A percentile compares a stretch with the other conserved stretches of the same genome.
Evolutionary conservation across 2,113 vertebrate species (phyloP).

Genomic region (Corythornis vintsioides): DNA sequence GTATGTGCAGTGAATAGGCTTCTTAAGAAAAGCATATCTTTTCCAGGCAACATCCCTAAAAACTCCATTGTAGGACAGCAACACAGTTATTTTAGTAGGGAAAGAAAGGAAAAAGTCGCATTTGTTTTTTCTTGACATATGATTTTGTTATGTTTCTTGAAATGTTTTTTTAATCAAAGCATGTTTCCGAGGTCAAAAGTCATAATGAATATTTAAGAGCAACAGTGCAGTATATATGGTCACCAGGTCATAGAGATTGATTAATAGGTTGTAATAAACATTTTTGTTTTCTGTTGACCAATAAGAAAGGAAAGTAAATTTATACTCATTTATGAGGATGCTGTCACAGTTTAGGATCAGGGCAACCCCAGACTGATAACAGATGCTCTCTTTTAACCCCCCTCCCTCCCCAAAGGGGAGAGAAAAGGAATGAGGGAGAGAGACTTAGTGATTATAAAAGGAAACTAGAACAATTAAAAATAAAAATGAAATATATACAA

Average conservation of each 20-base stretch:
- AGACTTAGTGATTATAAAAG: too few species aligned
- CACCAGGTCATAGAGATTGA: neutral
- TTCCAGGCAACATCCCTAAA: neutral
- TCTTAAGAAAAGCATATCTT: neutral
- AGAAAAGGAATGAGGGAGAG: too few species aligned
- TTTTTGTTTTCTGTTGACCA: neutral
- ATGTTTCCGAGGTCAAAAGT: neutral
- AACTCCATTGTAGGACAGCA: neutral
- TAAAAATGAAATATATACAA: too few species aligned
- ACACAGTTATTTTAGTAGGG: neutral
- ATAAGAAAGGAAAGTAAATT: neutral
- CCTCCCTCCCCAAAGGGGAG: too few species aligned
- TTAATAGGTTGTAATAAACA: neutral
- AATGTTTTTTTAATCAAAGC: neutral
- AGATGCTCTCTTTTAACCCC: too few species aligned
- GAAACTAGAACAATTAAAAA: too few species aligned
- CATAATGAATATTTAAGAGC: neutral
- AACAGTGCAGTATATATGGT: accelerated
- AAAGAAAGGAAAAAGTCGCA: neutral
- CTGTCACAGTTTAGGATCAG: too few species aligned
- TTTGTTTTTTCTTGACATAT: accelerated
- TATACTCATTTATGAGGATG: neutral
- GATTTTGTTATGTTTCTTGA: neutral
- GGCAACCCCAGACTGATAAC: too few species aligned
- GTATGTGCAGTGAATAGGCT: neutral